Conservation (phyloP, 2,888 invertebrate genomes). For the Zaprionus lineosus region DNA sequence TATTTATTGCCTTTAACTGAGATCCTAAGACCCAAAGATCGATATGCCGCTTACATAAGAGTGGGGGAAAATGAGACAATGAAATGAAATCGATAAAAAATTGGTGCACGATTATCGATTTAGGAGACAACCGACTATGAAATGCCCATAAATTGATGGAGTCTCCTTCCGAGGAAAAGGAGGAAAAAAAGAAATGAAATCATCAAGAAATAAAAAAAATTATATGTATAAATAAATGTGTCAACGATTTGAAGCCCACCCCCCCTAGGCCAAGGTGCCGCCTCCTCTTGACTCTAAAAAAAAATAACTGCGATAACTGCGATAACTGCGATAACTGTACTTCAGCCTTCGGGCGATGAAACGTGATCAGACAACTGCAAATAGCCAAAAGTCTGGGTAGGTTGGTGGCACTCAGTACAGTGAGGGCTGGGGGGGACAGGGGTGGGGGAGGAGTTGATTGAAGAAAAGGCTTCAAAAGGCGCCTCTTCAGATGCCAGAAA, state of each 20-base stretch:
- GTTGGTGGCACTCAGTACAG: neutral
- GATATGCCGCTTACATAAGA: neutral
- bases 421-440: no score
- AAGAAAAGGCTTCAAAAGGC: slow-evolving; percentile 31
- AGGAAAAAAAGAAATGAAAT: no score
- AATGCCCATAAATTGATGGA: slow-evolving; percentile 60
- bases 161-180: no score
- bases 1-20: neutral
- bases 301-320: slow-evolving; percentile 26
- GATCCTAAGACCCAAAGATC: neutral
- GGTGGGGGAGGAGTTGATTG: no score
- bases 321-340: slow-evolving; percentile 19
- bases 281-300: neutral
- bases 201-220: slow-evolving; percentile 36
- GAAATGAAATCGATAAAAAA: slow-evolving; percentile 43
- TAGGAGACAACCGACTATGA: slow-evolving; percentile 35
- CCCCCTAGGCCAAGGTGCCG: slow-evolving; percentile 3
- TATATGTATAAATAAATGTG: slow-evolving; percentile 55
- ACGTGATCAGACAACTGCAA: slow-evolving; percentile 67
- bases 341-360: slow-evolving; percentile 38
- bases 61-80: neutral
- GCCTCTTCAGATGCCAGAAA: slow-evolving; percentile 28
- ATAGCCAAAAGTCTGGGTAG: slow-evolving; percentile 26
- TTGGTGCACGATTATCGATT: slow-evolving; percentile 53
- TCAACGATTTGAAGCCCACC: slow-evolving; percentile 47